Evolutionary conservation across 2,888 invertebrate species (phyloP).

Genomic region (Tethea ocularis): DNA sequence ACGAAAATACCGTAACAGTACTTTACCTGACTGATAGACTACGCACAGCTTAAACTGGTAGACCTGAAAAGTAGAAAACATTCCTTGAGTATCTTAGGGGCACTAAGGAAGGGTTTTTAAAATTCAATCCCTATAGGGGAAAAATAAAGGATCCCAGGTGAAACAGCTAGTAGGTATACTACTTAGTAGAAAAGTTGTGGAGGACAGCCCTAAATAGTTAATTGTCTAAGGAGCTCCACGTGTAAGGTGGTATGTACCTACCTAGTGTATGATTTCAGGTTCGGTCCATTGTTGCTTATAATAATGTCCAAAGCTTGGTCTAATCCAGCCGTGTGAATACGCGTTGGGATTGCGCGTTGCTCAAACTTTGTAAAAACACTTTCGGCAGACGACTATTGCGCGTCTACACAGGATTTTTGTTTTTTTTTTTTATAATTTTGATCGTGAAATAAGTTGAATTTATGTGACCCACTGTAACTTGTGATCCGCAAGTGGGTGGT

Average conservation of each 20-base stretch:
- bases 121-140: too few relatives aligned
- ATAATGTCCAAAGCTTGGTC: background rate
- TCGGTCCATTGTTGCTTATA: slow-evolving; percentile 26
- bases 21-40: too few relatives aligned
- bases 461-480: background rate
- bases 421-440: background rate
- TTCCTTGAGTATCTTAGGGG: too few relatives aligned
- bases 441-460: background rate
- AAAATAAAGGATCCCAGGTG: too few relatives aligned
- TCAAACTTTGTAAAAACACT: background rate
- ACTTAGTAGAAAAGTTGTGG: background rate
- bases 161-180: background rate
- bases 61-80: too few relatives aligned
- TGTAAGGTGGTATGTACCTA: slow-evolving; percentile 39
- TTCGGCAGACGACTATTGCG: background rate
- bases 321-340: background rate
- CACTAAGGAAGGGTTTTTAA: too few relatives aligned
- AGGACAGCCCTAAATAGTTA: slow-evolving; percentile 37
- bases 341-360: background rate
- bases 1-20: too few relatives aligned
- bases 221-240: slow-evolving; percentile 47
- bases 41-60: background rate
- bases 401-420: background rate
- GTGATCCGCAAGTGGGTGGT: background rate
- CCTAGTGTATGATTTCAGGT: slow-evolving; percentile 52